These are phyloP conservation scores for Loxodonta africana DNA, from an alignment of 2,113 vertebrate species.

Conservation along the genomic window DNA sequence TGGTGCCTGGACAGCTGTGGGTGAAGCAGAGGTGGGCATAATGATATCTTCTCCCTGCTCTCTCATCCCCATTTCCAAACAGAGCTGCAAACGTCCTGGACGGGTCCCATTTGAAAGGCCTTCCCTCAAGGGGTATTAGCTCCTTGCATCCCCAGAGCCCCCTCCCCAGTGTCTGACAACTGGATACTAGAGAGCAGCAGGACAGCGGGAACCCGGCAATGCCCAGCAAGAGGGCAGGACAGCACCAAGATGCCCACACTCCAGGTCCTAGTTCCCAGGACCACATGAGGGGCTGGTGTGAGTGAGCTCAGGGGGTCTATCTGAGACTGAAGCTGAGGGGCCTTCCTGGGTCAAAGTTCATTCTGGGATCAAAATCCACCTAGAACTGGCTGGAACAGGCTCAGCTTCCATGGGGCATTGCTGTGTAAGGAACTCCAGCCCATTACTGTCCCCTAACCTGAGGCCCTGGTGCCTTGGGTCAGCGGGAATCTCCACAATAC, in stretches of 20 bases:
- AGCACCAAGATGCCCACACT: background rate
- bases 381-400: background rate
- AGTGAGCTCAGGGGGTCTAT: background rate
- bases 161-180: background rate
- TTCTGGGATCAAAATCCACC: background rate
- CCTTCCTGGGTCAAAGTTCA: background rate
- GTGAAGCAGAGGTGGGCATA: background rate
- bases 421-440: background rate
- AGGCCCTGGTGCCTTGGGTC: background rate
- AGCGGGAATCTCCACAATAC: slow-evolving; percentile 43
- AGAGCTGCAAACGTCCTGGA: background rate
- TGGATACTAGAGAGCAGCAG: background rate
- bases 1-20: background rate
- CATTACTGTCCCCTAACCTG: background rate
- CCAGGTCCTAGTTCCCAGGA: background rate
- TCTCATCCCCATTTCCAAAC: background rate
- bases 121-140: background rate
- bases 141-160: background rate
- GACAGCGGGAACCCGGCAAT: background rate
- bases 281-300: background rate
- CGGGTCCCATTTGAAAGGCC: background rate
- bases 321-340: background rate
- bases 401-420: background rate
- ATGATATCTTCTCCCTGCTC: background rate
- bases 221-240: background rate